Base-by-base conservation (phyloP, 1,140 invertebrate genomes). In the Macrobrachium rosenbergii region DNA sequence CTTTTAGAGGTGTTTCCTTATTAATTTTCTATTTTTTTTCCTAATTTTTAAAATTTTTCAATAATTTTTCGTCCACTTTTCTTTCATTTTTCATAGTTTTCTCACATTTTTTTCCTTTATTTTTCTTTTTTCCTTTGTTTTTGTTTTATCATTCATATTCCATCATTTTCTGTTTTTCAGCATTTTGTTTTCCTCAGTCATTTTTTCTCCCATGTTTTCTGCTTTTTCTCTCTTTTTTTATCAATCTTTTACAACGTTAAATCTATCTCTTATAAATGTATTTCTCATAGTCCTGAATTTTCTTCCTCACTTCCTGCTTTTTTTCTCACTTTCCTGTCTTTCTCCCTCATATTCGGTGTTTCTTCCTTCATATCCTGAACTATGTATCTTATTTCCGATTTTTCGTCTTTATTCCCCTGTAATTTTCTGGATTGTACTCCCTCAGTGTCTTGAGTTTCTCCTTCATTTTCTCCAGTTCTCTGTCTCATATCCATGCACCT, bases 341-440 rank as follows among this genome's bases (percentile, higher is more conserved):
- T 75, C 23, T 75, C 72, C 45, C 72, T 75, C 72, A 43, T 45
- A 23, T 45, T 75, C 23, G 37, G 28, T 23, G 28, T 75, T 45
- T 75, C 23, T 75, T 23, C 45, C 72, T 28, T 45, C 45, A 28
- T 75, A 28, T 75, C 72, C 45, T 16, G 37, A 28, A 17, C 12
- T 67, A 5, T 67, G 5, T 12, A 5, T 67, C 64, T 6, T 28
- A n/a, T 28, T 67, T 28, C 5, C 64, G 19, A 5, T 67, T 3
- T 67, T 28, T 67, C 5, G 37, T 7, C 45, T 21, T 37, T 10
- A 0, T 14, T 75, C 28, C 7, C 10, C n/a, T 21, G 0, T 43
- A 6, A 23, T 17, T 75, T n/a, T n/a, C n/a, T n/a, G n/a, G n/a
- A n/a, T 67, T 3, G 5, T 67, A n/a, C 7, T 28, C 12, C 45